Conservation (phyloP, 2,113 vertebrate genomes). For the Steatornis caripensis region DNA sequence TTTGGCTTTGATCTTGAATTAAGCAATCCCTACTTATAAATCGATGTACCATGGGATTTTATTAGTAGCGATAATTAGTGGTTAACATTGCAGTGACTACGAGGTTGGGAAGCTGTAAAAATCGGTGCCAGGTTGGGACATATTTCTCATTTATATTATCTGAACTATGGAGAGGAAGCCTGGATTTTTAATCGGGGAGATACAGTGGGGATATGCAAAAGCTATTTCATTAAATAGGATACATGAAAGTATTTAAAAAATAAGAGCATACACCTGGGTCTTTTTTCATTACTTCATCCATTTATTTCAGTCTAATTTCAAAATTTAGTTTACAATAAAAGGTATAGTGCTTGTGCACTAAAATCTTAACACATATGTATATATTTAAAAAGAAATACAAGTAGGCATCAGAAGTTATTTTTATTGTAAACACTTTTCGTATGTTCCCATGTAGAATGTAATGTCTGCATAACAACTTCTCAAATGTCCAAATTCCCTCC, state of each 20-base stretch:
- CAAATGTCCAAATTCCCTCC: constrained; percentile 29
- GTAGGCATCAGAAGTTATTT: constrained; percentile 16
- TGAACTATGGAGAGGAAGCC: neutral
- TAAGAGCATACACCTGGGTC: neutral
- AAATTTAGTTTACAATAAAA: neutral
- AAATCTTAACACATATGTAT: neutral
- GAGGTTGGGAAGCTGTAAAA: constrained; percentile 23
- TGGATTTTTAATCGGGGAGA: neutral
- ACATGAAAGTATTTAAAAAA: neutral
- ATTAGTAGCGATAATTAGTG: constrained; percentile 45
- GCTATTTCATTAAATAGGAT: neutral
- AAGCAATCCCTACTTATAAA: constrained; percentile 57
- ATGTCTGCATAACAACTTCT: constrained; percentile 42
- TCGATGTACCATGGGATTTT: constrained; percentile 39
- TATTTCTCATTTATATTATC: constrained; percentile 23
- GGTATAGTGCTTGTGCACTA: neutral
- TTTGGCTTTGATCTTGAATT: constrained; percentile 68
- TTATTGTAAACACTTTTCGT: constrained; percentile 3
- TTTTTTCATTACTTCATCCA: neutral
- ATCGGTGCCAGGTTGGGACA: neutral
- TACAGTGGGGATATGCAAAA: neutral
- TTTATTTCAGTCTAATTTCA: neutral
- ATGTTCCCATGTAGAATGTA: constrained; percentile 16
- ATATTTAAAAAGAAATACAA: constrained; percentile 26
- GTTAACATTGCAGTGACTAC: constrained; percentile 27